Evolutionary conservation across 1,140 invertebrate genomes (phyloP), one percentile per base, ranked within the genome.

Genomic region (Saxidomus purpurata): DNA sequence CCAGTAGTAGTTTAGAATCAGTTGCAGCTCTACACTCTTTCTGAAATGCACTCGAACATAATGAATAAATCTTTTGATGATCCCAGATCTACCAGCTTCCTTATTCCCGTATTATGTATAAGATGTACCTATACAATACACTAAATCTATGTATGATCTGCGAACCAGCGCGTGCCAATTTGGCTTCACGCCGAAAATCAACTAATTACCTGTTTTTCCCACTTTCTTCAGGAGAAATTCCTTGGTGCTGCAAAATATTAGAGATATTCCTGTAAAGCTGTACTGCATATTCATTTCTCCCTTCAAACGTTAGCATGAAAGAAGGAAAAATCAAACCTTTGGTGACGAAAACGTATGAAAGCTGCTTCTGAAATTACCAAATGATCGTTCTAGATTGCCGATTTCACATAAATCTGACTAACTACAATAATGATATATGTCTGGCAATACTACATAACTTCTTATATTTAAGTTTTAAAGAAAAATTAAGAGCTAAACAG

Each of bases 151-250:
- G 59, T n/a, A 8, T n/a, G 59, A 63, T 25, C 59, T 63, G 59
- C 59, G 59, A 63, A 22, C 59, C n/a, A 63, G 59, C 25, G 59
- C 15, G 59, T 63, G 59, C 59, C 59, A 63, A 63, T 25, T 63
- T 63, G 59, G 59, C 59, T 25, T 63, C 9, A 28, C 59, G 59
- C 59, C 59, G 59, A 63, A 28, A n/a, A 63, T 63, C 59, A 63
- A 28, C 59, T 11, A 63, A 63, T 63, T 63, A 63, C 59, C 59
- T 63, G 59, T 63, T 63, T 28, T 25, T 28, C 28, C 22, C 22
- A n/a, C n/a, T 2, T 55, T 3, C 59, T 63, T 63, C n/a, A 63
- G n/a, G 59, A n/a, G n/a, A 28, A 63, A 63, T 63, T 63, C 59
- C 59, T 63, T 28, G 59, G 28, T 25, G n/a, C 28, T 63, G 59